A percentile compares a stretch with the other conserved stretches of the same genome.
Evolutionary conservation across 2,888 invertebrate genomes (phyloP).

Genomic region (Lithophane leautieri): DNA sequence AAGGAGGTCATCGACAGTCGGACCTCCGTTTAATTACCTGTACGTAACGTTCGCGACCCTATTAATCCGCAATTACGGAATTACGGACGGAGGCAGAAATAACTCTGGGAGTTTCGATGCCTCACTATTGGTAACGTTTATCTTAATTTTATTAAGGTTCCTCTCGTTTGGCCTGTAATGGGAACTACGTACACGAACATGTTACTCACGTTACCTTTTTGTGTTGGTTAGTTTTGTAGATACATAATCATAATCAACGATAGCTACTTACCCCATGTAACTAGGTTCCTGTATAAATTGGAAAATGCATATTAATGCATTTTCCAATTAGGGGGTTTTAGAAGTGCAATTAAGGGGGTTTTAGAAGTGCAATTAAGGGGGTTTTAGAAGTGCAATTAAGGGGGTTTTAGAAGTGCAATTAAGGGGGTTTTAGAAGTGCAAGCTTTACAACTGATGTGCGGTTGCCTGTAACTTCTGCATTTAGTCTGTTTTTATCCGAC

Average conservation of each 20-base stretch:
- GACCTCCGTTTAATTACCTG: slow-evolving; percentile 69
- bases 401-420: too few relatives aligned
- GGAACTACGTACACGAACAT: slow-evolving; percentile 1
- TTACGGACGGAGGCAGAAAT: slow-evolving; percentile 63
- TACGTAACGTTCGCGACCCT: slow-evolving; percentile 68
- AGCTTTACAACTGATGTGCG: not conserved
- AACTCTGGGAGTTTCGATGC: slow-evolving; percentile 54
- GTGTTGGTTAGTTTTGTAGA: not conserved
- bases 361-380: too few relatives aligned
- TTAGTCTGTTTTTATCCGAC: too few relatives aligned
- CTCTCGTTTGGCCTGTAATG: slow-evolving; percentile 37
- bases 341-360: too few relatives aligned
- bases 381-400: too few relatives aligned
- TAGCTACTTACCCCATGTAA: too few relatives aligned
- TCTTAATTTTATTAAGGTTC: slow-evolving; percentile 66
- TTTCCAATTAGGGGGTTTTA: not conserved
- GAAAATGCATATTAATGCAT: too few relatives aligned
- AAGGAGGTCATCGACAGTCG: slow-evolving; percentile 65
- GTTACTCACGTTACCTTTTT: slow-evolving; percentile 7
- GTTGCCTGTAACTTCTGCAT: not conserved
- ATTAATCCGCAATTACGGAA: slow-evolving; percentile 71
- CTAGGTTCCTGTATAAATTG: too few relatives aligned
- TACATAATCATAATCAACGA: too few relatives aligned
- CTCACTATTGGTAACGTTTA: slow-evolving; percentile 54
- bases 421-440: not conserved